phyloP scores from a whole-genome alignment of 53 echinoderm and acorn worm species.

The Arbacia lixula region DNA sequence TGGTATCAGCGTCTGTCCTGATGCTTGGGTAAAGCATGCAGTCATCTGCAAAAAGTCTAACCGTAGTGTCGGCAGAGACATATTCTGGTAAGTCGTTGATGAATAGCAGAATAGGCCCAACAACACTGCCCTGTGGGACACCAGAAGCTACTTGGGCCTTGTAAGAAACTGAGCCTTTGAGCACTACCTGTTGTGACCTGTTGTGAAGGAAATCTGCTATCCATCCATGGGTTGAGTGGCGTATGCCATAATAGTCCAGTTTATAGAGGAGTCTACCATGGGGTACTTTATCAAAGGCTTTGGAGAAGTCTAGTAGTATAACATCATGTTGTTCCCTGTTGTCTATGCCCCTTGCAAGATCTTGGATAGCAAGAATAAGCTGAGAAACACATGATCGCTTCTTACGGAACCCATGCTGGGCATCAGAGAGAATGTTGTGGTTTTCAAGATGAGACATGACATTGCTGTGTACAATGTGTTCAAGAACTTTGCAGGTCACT shows the following conservation, averaged over 20 bases:
- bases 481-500: constrained; percentile 30
- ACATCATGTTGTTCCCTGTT: constrained; percentile 33
- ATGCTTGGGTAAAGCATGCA: constrained; percentile 55
- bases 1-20: constrained; percentile 6
- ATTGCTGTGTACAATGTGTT: constrained; percentile 34
- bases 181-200: constrained; percentile 38
- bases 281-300: constrained; percentile 62
- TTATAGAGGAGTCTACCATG: constrained; percentile 53
- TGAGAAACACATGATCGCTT: constrained; percentile 28
- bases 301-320: constrained; percentile 43
- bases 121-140: constrained; percentile 63
- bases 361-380: constrained; percentile 23
- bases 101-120: constrained; percentile 57
- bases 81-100: constrained; percentile 63
- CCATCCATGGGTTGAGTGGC: constrained; percentile 23
- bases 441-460: constrained; percentile 31
- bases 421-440: constrained; percentile 36
- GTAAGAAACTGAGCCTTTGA: constrained; percentile 28
- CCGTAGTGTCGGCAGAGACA: constrained; percentile 42
- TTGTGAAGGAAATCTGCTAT: constrained; percentile 38
- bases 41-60: constrained; percentile 67
- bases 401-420: constrained; percentile 54
- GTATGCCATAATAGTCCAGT: constrained; percentile 28
- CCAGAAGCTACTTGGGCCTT: constrained; percentile 50
- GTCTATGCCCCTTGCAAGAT: constrained; percentile 39